Evolutionary conservation across 64 coral and sea anemone species (phyloP).

Genomic region (Platygyra sinensis): DNA sequence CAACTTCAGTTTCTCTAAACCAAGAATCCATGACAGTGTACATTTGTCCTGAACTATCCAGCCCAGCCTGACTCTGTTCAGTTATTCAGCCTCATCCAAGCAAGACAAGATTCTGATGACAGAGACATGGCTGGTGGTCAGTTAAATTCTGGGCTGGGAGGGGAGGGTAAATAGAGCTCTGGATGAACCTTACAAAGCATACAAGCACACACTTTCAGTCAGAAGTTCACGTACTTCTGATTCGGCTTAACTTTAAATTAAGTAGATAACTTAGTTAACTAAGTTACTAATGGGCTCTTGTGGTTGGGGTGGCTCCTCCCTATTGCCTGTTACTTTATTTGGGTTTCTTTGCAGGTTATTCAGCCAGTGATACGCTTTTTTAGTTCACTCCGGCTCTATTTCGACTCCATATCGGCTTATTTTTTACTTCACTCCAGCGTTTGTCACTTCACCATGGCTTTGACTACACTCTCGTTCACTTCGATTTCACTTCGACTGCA

Average conservation of each 20-base stretch:
- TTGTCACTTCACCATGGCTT: neutral
- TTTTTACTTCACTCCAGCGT: neutral
- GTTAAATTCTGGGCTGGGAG: neutral
- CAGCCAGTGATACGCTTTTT: neutral
- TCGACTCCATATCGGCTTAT: no score
- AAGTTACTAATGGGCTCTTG: neutral
- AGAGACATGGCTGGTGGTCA: neutral
- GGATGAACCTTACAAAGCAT: conserved; percentile 31
- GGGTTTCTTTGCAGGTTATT: conserved; percentile 28
- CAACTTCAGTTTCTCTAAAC: no score
- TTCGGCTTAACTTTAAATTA: conserved; percentile 8
- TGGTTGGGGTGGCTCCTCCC: conserved; percentile 2
- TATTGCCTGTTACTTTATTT: neutral
- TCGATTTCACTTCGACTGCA: neutral
- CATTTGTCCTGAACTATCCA: no score
- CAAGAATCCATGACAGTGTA: no score
- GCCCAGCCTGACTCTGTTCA: no score
- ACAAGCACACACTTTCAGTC: conserved; percentile 17
- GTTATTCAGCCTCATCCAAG: no score
- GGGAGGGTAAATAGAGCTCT: neutral
- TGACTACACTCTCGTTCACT: no score
- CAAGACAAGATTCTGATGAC: neutral
- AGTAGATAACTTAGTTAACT: neutral
- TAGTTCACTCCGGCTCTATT: no score
- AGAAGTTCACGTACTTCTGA: conserved; percentile 6